These are phyloP conservation scores for Troilus luridus DNA, from an alignment of 2,888 invertebrate species.

Conservation along the genomic window DNA sequence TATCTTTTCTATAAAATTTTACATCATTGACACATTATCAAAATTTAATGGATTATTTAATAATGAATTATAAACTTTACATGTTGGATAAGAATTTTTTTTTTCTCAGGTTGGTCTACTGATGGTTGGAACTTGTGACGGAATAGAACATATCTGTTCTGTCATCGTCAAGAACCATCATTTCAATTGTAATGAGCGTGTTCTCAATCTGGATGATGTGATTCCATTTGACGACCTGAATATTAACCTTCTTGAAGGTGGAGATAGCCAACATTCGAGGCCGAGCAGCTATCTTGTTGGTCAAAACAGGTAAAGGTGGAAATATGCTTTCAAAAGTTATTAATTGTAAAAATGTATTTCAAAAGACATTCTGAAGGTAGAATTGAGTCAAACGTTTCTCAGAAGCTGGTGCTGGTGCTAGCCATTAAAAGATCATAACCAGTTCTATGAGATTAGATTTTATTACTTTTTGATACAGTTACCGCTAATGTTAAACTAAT, in stretches of 20 bases:
- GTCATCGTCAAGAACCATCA: conserved; percentile 81
- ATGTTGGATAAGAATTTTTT: neutral
- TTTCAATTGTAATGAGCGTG: conserved; percentile 79
- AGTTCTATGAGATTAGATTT: too few species aligned
- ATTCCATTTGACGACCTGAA: conserved; percentile 85
- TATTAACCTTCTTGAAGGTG: conserved; percentile 69
- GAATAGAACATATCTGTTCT: conserved; percentile 81
- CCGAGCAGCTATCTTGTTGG: conserved; percentile 76
- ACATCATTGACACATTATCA: too few species aligned
- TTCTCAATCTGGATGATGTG: conserved; percentile 82
- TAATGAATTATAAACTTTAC: neutral
- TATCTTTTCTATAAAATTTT: too few species aligned
- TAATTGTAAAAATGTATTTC: too few species aligned
- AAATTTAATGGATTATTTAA: neutral
- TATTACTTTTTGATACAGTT: too few species aligned
- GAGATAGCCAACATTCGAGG: conserved; percentile 40
- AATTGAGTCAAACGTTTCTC: too few species aligned
- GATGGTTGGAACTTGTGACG: conserved; percentile 82
- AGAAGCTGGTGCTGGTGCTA: too few species aligned
- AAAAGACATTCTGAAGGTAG: too few species aligned
- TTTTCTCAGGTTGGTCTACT: conserved; percentile 74
- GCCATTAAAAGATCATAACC: too few species aligned
- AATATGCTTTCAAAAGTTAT: neutral
- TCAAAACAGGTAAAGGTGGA: conserved; percentile 69
- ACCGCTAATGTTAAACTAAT: too few species aligned